These are phyloP conservation scores for Oncorhynchus tshawytscha DNA, from an alignment of 2,113 vertebrate species.

Conservation along the genomic window DNA sequence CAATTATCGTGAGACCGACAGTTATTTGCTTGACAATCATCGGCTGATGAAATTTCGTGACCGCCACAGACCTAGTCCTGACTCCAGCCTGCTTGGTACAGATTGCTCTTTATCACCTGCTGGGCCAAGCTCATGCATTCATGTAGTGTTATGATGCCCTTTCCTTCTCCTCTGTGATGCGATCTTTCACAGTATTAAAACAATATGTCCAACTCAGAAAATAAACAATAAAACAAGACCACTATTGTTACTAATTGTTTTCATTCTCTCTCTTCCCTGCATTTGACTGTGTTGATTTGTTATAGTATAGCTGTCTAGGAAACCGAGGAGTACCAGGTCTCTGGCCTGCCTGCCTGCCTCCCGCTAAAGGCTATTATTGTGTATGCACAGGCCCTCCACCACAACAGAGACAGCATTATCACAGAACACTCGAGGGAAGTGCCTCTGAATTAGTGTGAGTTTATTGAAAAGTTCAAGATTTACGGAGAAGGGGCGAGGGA, in stretches of 20 bases:
- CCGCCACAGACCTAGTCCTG: no score
- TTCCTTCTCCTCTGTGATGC: not conserved
- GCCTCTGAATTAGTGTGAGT: slow-evolving; percentile 20
- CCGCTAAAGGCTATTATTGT: slow-evolving; percentile 1
- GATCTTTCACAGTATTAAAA: slow-evolving; percentile 30
- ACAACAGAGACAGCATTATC: slow-evolving; percentile 51
- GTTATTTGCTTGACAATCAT: no score
- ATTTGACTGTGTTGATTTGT: slow-evolving; percentile 50
- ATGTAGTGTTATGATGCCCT: not conserved
- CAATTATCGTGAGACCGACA: no score
- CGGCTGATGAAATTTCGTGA: no score
- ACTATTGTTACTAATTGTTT: slow-evolving; percentile 26
- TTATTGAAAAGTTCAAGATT: slow-evolving; percentile 50
- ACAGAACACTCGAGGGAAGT: slow-evolving; percentile 44
- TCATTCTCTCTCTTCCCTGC: slow-evolving; percentile 9
- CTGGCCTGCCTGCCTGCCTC: slow-evolving; percentile 12
- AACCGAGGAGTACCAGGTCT: slow-evolving; percentile 42
- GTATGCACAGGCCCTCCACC: slow-evolving; percentile 33
- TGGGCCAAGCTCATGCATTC: slow-evolving; percentile 27
- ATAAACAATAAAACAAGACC: slow-evolving; percentile 36
- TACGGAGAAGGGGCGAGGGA: slow-evolving; percentile 42
- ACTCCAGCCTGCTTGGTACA: not conserved
- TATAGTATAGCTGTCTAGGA: slow-evolving; percentile 49
- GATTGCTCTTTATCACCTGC: not conserved
- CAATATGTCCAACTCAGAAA: slow-evolving; percentile 27